Evolutionary conservation across 2,888 invertebrate species (phyloP).

Genomic region (Byasa hedistus): DNA sequence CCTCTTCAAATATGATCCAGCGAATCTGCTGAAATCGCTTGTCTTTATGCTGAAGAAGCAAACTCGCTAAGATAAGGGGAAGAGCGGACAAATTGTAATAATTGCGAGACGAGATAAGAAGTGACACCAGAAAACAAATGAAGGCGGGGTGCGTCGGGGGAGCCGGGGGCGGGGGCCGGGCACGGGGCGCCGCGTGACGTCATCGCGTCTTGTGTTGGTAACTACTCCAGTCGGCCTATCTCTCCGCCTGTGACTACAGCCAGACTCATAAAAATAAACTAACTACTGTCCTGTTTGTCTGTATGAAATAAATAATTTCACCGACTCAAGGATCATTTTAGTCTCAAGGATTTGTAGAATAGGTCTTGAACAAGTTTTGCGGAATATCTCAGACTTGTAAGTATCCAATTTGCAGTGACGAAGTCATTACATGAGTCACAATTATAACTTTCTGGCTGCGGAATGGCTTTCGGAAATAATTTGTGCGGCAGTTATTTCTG

Average conservation of each 20-base stretch:
- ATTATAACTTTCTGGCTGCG: slow-evolving; percentile 21
- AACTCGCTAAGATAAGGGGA: slow-evolving; percentile 76
- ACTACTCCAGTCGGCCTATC: slow-evolving; percentile 45
- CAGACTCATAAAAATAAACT: slow-evolving; percentile 35
- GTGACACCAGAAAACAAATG: slow-evolving; percentile 80
- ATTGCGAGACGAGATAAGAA: slow-evolving; percentile 79
- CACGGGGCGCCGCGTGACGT: slow-evolving; percentile 57
- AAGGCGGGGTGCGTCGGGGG: slow-evolving; percentile 59
- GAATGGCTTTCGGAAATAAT: slow-evolving; percentile 21
- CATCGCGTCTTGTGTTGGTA: slow-evolving; percentile 51
- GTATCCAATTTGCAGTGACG: slow-evolving; percentile 25
- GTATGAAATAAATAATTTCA: slow-evolving; percentile 32
- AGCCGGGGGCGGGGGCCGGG: slow-evolving; percentile 33
- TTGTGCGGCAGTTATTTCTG: slow-evolving; percentile 5
- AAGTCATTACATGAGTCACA: slow-evolving; percentile 21
- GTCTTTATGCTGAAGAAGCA: slow-evolving; percentile 75
- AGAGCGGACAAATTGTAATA: slow-evolving; percentile 80
- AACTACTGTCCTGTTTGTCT: slow-evolving; percentile 33
- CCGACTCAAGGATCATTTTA: slow-evolving; percentile 22
- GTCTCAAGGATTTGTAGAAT: slow-evolving; percentile 30
- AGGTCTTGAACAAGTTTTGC: slow-evolving; percentile 27
- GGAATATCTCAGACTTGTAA: slow-evolving; percentile 25
- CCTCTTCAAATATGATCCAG: slow-evolving; percentile 69
- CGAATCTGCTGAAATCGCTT: slow-evolving; percentile 73
- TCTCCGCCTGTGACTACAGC: slow-evolving; percentile 43